A percentile compares a stretch with the other conserved stretches of the same genome.
Evolutionary conservation across 2,113 vertebrate species (phyloP).

Genomic region (Cololabis saira): DNA sequence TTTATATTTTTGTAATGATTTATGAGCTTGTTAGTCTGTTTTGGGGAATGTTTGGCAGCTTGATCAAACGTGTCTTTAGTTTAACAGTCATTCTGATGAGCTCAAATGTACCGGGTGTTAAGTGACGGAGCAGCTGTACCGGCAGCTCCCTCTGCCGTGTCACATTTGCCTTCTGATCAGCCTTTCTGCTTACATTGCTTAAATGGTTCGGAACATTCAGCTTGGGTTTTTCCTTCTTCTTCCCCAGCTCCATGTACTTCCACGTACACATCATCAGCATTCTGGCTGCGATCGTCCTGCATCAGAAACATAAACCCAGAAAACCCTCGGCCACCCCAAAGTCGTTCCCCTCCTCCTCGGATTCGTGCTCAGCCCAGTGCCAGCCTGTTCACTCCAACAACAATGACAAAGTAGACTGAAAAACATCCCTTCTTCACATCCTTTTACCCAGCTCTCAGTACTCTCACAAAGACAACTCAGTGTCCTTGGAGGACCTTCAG

Average conservation of each 20-base stretch:
- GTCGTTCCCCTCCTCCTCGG: conserved; percentile 8
- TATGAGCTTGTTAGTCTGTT: not conserved
- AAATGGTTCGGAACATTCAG: not conserved
- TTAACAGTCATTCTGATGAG: too few species aligned
- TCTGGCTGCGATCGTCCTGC: conserved; percentile 84
- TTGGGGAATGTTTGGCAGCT: not conserved
- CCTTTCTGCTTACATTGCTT: not conserved
- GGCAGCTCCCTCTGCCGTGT: not conserved
- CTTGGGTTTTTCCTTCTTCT: conserved; percentile 21
- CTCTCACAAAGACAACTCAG: conserved; percentile 25
- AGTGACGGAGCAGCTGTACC: too few species aligned
- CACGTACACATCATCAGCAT: conserved; percentile 91
- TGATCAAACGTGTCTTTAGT: not conserved
- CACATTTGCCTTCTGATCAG: not conserved
- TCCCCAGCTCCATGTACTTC: conserved; percentile 93
- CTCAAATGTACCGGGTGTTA: too few species aligned
- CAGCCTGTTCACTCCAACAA: conserved; percentile 76
- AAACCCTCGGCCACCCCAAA: conserved; percentile 36
- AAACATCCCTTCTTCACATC: not conserved
- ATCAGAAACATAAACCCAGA: conserved; percentile 62
- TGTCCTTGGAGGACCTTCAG: conserved; percentile 16
- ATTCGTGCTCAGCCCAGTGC: conserved; percentile 41
- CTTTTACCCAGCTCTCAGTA: conserved; percentile 16
- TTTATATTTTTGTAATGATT: not conserved
- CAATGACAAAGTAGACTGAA: conserved; percentile 78